Conservation (phyloP, 2,797 vertebrate species). For the Onychomys leucogaster region DNA sequence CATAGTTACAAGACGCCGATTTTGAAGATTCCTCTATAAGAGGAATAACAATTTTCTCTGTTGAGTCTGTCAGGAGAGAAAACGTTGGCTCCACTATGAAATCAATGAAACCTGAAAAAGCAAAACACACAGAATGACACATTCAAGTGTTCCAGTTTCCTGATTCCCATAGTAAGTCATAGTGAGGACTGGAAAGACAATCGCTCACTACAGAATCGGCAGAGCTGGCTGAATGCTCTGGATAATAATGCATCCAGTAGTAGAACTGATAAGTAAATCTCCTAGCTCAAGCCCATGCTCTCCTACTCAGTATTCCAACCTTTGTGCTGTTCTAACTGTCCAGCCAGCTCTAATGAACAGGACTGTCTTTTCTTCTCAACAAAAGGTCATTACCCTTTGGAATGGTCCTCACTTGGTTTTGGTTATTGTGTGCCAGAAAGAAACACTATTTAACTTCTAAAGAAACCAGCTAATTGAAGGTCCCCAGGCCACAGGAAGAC, state of each 20-base stretch:
- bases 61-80: slow-evolving; percentile 96
- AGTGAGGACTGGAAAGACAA: not conserved
- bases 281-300: not conserved
- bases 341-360: not conserved
- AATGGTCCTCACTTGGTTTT: not conserved
- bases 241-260: not conserved
- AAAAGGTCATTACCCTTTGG: not conserved
- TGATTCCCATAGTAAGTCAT: slow-evolving; percentile 46
- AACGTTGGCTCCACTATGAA: slow-evolving; percentile 99
- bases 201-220: not conserved
- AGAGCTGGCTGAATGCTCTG: not conserved
- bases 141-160: slow-evolving; percentile 40
- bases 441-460: not conserved
- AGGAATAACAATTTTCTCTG: slow-evolving; percentile 98
- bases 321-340: not conserved
- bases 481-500: not conserved
- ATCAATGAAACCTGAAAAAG: slow-evolving; percentile 95
- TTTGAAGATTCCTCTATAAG: slow-evolving; percentile 96
- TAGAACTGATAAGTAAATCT: not conserved
- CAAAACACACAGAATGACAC: not conserved
- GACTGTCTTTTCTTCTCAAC: not conserved
- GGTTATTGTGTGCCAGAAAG: not conserved
- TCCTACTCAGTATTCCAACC: not conserved
- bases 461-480: not conserved
- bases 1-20: slow-evolving; percentile 87